Conservation (phyloP, 2,888 invertebrate species). For the Andrena trimmerana region DNA sequence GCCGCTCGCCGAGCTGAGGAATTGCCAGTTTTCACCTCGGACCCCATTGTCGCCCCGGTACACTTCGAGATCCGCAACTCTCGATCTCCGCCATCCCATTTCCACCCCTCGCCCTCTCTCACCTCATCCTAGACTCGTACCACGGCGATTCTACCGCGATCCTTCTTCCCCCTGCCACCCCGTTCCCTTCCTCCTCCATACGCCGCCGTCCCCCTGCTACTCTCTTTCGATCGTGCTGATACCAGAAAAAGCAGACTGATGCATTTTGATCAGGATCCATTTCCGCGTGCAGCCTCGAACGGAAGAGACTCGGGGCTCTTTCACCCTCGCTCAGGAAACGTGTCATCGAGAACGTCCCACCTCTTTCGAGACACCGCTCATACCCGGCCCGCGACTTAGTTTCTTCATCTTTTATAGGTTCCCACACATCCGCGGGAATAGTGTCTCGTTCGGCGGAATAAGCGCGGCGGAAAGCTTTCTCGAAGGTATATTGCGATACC, state of each 20-base stretch:
- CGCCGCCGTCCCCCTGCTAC: slow-evolving; percentile 3
- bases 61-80: slow-evolving; percentile 63
- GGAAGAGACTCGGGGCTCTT: slow-evolving; percentile 54
- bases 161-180: background rate
- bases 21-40: slow-evolving; percentile 72
- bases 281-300: slow-evolving; percentile 59
- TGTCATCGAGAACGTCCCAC: slow-evolving; percentile 54
- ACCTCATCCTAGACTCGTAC: slow-evolving; percentile 22
- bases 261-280: slow-evolving; percentile 72
- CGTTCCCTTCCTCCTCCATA: background rate
- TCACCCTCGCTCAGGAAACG: slow-evolving; percentile 54
- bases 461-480: slow-evolving; percentile 9
- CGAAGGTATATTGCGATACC: background rate
- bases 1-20: slow-evolving; percentile 69
- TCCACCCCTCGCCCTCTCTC: slow-evolving; percentile 36
- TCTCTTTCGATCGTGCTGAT: slow-evolving; percentile 52
- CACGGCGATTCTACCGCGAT: slow-evolving; percentile 43
- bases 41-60: slow-evolving; percentile 67
- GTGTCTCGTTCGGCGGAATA: slow-evolving; percentile 15
- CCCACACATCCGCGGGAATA: slow-evolving; percentile 23
- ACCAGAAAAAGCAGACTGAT: slow-evolving; percentile 67
- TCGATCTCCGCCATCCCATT: slow-evolving; percentile 66
- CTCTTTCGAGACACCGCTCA: slow-evolving; percentile 46
- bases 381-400: slow-evolving; percentile 32
- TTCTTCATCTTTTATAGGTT: slow-evolving; percentile 60